Conservation (phyloP, 2,113 vertebrate species). For the Podarcis cretensis region DNA sequence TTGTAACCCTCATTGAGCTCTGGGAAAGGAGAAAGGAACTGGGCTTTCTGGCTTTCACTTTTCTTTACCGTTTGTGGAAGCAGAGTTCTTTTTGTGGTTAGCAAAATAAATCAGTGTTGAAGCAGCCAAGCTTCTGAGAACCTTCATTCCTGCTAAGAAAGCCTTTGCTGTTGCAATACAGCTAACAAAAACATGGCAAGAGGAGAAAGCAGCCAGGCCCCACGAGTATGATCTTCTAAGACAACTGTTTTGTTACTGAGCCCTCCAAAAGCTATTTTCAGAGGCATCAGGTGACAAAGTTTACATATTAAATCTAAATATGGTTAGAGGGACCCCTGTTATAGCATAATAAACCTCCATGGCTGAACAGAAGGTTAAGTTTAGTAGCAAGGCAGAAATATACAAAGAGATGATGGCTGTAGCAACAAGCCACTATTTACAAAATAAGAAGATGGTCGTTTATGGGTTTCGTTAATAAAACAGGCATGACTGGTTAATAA, state of each 20-base stretch:
- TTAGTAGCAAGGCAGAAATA: slow-evolving; percentile 40
- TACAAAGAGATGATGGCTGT: slow-evolving; percentile 52
- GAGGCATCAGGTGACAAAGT: slow-evolving; percentile 52
- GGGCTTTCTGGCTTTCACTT: too few species aligned
- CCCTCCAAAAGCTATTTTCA: slow-evolving; percentile 58
- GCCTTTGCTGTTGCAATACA: background rate
- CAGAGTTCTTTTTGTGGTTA: too few species aligned
- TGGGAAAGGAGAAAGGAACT: too few species aligned
- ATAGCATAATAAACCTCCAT: slow-evolving; percentile 43
- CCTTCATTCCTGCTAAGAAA: too few species aligned
- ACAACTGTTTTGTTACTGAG: slow-evolving; percentile 49
- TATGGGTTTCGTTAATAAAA: slow-evolving; percentile 2
- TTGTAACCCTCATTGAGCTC: too few species aligned
- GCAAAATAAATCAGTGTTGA: too few species aligned
- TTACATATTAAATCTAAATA: slow-evolving; percentile 59
- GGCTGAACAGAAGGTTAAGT: slow-evolving; percentile 36
- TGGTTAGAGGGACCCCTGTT: slow-evolving; percentile 50
- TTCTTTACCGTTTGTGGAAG: too few species aligned
- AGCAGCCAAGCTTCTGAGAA: too few species aligned
- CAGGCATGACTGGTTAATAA: accelerated
- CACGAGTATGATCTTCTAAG: slow-evolving; percentile 46
- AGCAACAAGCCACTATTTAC: slow-evolving; percentile 64
- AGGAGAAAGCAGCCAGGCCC: slow-evolving; percentile 1
- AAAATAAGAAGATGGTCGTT: slow-evolving; percentile 38
- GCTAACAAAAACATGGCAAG: slow-evolving; percentile 2